Percentiles rank a stretch among this genome's conserved stretches.
phyloP scores from a whole-genome alignment of 2,797 vertebrate genomes.

The Sebastes goodei region DNA sequence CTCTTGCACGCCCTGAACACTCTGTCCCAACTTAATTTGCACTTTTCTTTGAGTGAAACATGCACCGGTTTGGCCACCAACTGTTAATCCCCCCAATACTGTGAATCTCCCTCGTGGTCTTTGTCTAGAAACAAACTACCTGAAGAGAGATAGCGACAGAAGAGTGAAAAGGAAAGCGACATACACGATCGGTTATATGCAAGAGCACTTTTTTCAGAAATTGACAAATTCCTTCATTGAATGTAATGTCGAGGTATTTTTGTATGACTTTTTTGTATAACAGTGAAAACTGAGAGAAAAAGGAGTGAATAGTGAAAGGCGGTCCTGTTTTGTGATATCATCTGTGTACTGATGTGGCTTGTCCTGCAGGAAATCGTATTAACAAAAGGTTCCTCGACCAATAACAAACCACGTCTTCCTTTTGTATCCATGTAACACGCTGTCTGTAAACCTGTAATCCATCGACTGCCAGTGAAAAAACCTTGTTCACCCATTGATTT shows the following conservation, averaged over 20 bases:
- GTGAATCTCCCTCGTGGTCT: conserved; percentile 77
- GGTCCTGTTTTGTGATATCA: conserved; percentile 37
- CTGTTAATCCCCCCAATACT: conserved; percentile 78
- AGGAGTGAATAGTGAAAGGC: conserved; percentile 19
- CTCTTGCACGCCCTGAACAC: conserved; percentile 43
- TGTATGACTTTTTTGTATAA: conserved; percentile 78
- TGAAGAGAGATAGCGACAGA: conserved; percentile 41
- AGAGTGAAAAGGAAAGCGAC: conserved; percentile 35
- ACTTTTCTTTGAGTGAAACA: conserved; percentile 70
- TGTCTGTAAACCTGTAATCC: conserved; percentile 29
- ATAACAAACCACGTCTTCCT: conserved; percentile 58
- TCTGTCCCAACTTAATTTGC: conserved; percentile 67
- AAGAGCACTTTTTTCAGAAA: conserved; percentile 78
- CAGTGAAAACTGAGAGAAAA: conserved; percentile 43
- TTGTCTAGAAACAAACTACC: conserved; percentile 70
- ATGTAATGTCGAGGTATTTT: conserved; percentile 81
- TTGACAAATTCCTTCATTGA: conserved; percentile 73
- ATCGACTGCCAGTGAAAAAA: conserved; percentile 37
- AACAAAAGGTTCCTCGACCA: conserved; percentile 40
- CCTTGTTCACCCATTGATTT: conserved; percentile 9
- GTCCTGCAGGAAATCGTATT: conserved; percentile 26
- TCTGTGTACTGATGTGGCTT: conserved; percentile 32
- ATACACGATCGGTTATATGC: conserved; percentile 51
- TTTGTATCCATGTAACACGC: conserved; percentile 44
- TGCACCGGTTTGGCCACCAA: conserved; percentile 67